Conservation (phyloP, 2,797 vertebrate genomes). For the Gouania willdenowi region DNA sequence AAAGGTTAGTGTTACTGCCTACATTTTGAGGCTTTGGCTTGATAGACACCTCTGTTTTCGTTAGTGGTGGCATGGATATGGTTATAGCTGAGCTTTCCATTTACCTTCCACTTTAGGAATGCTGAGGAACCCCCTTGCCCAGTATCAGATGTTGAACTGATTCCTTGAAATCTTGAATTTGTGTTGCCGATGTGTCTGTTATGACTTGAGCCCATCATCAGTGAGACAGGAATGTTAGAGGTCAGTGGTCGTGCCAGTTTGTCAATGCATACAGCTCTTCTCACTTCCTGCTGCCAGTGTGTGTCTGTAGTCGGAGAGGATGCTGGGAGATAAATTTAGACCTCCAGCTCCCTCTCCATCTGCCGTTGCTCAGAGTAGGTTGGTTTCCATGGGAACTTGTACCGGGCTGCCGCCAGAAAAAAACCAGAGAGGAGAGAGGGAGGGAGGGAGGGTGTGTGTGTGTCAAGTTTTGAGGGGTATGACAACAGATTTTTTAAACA, state of each 20-base stretch:
- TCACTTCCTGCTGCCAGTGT: slow-evolving; percentile 74
- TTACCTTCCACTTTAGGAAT: slow-evolving; percentile 13
- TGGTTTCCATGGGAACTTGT: slow-evolving; percentile 82
- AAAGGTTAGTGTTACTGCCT: slow-evolving; percentile 8
- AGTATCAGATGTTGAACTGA: slow-evolving; percentile 2
- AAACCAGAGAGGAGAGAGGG: slow-evolving; percentile 46
- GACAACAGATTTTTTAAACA: slow-evolving; percentile 48
- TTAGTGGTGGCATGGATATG: not conserved
- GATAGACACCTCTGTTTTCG: slow-evolving; percentile 18
- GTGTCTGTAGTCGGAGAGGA: slow-evolving; percentile 76
- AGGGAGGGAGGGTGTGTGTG: slow-evolving; percentile 14
- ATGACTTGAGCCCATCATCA: slow-evolving; percentile 7
- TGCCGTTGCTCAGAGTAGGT: slow-evolving; percentile 79
- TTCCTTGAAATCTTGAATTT: not conserved
- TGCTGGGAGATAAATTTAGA: slow-evolving; percentile 85
- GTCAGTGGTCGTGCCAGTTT: slow-evolving; percentile 62
- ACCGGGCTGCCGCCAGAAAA: slow-evolving; percentile 70
- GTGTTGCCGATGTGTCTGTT: not conserved
- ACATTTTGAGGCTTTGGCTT: slow-evolving; percentile 10
- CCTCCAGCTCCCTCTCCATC: slow-evolving; percentile 81
- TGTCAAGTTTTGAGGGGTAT: slow-evolving; percentile 17
- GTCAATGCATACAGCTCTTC: slow-evolving; percentile 44
- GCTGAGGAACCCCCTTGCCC: not conserved
- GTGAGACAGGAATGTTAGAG: slow-evolving; percentile 10
- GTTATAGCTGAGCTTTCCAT: slow-evolving; percentile 25